Evolutionary conservation across 1,140 invertebrate genomes (phyloP).

Genomic region (Oscheius sp.): DNA sequence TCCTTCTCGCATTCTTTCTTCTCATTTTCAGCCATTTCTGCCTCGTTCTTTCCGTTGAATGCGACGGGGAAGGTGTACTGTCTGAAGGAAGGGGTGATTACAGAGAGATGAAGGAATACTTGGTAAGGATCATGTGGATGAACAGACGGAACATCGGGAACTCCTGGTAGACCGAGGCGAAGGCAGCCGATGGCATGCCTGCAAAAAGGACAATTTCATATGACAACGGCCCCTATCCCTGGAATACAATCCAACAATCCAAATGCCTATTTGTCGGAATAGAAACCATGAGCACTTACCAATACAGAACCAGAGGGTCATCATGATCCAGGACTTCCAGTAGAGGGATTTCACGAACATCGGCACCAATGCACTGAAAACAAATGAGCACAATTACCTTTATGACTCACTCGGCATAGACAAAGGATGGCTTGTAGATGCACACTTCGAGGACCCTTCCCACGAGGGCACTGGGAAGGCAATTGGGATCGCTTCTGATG

Average conservation of each 20-base stretch:
- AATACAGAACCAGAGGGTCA: not conserved
- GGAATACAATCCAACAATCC: no score
- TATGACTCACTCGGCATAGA: not conserved
- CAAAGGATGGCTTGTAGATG: not conserved
- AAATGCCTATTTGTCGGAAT: no score
- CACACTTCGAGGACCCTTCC: not conserved
- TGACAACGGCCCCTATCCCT: no score
- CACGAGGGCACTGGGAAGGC: no score
- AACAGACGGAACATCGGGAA: not conserved
- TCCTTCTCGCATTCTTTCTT: not conserved
- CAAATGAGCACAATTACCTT: not conserved
- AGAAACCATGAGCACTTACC: not conserved
- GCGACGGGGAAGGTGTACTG: not conserved
- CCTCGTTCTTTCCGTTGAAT: not conserved
- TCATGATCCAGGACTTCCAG: conserved; percentile 9
- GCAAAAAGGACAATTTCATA: not conserved
- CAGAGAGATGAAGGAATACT: no score
- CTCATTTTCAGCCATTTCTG: not conserved
- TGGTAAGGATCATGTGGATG: not conserved
- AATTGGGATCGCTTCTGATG: no score
- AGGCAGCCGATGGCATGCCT: not conserved
- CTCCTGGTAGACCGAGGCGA: not conserved
- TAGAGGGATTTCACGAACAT: not conserved
- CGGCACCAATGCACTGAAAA: not conserved
- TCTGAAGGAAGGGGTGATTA: no score